A percentile compares a stretch with the other conserved stretches of the same genome.
phyloP scores from a whole-genome alignment of 2,113 vertebrate genomes.

The Micronycteris hirsuta region DNA sequence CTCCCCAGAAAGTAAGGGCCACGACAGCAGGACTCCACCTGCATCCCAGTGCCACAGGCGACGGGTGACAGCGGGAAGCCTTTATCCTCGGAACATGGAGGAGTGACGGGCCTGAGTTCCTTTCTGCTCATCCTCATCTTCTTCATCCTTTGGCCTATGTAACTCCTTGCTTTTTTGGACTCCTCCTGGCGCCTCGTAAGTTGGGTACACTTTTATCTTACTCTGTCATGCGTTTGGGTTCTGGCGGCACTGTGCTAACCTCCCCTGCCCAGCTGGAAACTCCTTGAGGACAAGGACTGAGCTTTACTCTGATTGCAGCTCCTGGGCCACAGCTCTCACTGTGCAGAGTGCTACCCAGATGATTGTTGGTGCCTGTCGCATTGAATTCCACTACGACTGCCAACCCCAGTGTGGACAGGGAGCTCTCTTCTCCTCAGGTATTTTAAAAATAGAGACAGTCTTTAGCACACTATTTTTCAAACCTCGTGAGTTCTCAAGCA shows the following conservation, averaged over 20 bases:
- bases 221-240: not conserved
- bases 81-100: not conserved
- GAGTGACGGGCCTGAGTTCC: not conserved
- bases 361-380: not conserved
- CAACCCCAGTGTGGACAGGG: not conserved
- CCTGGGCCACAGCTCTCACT: not conserved
- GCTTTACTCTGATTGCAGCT: not conserved
- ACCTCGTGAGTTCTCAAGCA: slow-evolving; percentile 29
- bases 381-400: not conserved
- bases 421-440: not conserved
- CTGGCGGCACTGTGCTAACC: not conserved
- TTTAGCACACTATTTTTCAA: slow-evolving; percentile 35
- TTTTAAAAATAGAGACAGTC: not conserved
- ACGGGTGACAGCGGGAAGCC: not conserved
- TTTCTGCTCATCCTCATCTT: not conserved
- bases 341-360: not conserved
- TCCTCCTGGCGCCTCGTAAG: not conserved
- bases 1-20: not conserved
- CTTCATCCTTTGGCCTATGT: not conserved
- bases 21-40: not conserved
- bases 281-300: not conserved
- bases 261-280: not conserved
- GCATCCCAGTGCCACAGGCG: too few relatives aligned
- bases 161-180: not conserved
- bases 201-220: not conserved